Percentiles rank a stretch among this genome's conserved stretches.
Conservation (phyloP, 2,888 invertebrate species). For the Quadroppia sp. region DNA sequence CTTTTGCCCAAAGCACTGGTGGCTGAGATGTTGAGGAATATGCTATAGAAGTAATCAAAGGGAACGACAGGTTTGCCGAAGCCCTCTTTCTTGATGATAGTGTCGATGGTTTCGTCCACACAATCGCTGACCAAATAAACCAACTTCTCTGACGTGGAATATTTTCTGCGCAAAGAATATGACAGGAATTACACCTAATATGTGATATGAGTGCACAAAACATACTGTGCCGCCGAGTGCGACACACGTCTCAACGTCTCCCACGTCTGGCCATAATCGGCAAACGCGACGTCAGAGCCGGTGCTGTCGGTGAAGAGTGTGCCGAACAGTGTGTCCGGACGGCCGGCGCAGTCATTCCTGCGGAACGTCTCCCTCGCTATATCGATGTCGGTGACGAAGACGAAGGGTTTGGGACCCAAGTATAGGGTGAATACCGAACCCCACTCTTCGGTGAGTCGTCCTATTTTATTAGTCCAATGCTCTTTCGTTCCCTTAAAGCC, state of each 20-base stretch:
- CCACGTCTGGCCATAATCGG: conserved; percentile 3
- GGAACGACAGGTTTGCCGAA: neutral
- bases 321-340: neutral
- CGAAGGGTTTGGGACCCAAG: neutral
- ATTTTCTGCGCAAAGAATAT: neutral
- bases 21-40: neutral
- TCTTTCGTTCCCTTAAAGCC: too few relatives aligned
- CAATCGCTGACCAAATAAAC: neutral
- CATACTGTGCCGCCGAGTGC: neutral
- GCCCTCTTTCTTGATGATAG: neutral
- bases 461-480: too few relatives aligned
- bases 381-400: neutral
- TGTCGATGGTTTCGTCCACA: neutral
- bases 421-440: conserved; percentile 11
- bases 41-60: neutral
- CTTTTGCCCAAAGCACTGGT: neutral
- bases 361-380: neutral
- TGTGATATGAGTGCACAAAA: neutral
- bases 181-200: neutral
- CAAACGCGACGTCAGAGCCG: neutral
- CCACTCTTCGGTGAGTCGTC: neutral
- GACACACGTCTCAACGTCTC: neutral
- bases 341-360: neutral
- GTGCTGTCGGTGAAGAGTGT: neutral
- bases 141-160: neutral